A percentile compares a stretch with the other conserved stretches of the same genome.
Conservation (phyloP, 1,140 invertebrate genomes). For the Ganaspis sp. region DNA sequence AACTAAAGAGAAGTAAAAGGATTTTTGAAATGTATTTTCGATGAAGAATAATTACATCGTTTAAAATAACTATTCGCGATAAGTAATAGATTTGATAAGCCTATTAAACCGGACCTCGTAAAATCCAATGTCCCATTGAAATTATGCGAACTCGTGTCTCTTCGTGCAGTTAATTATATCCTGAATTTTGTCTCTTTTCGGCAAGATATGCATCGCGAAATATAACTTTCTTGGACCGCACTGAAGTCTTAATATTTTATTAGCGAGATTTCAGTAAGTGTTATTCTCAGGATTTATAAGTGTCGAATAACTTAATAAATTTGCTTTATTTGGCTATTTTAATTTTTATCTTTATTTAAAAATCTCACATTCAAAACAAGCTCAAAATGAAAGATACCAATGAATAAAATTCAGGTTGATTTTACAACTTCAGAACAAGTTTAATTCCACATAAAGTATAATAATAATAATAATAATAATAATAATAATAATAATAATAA, state of each 20-base stretch:
- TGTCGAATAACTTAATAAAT: conserved; percentile 17
- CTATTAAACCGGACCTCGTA: neutral
- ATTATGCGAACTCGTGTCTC: conserved; percentile 4
- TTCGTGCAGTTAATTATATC: neutral
- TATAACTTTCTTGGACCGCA: neutral
- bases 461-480: too few species aligned
- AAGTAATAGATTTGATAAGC: neutral
- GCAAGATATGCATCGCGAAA: neutral
- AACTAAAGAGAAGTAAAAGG: too few species aligned
- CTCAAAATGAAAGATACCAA: too few species aligned
- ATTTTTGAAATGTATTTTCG: too few species aligned
- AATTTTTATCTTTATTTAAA: neutral
- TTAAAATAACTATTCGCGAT: neutral
- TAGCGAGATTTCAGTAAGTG: neutral
- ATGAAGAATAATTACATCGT: neutral
- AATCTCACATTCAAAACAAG: neutral
- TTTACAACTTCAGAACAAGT: too few species aligned
- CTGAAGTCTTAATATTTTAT: neutral
- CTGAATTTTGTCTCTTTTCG: neutral
- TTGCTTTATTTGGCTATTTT: neutral
- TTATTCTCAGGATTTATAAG: neutral
- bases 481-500: too few species aligned
- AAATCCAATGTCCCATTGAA: conserved; percentile 1
- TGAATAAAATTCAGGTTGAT: too few species aligned
- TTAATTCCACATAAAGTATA: too few species aligned